phyloP scores from a whole-genome alignment of 2,888 invertebrate genomes.

The Anticlea derivata region DNA sequence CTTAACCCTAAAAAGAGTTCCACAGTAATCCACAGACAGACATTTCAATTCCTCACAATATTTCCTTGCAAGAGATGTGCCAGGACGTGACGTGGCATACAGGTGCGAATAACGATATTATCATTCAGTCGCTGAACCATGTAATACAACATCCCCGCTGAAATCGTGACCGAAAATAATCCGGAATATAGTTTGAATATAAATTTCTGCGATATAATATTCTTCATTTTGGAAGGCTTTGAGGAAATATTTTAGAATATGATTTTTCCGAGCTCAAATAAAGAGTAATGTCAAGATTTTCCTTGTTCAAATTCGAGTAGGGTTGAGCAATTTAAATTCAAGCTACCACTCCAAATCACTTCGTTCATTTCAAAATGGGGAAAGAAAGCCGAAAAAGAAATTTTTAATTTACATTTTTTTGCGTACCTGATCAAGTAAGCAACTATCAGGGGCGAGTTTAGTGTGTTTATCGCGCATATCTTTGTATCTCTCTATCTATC shows the following conservation, averaged over 20 bases:
- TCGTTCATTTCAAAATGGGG: conserved; percentile 1
- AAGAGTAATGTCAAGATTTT: conserved; percentile 1
- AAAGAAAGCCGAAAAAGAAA: conserved; percentile 1
- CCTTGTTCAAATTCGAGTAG: conserved; percentile 10
- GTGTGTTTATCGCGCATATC: too few relatives aligned
- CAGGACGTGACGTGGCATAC: conserved; percentile 1
- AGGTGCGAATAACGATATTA: conserved; percentile 17
- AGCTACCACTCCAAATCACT: conserved; percentile 1
- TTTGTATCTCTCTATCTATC: too few relatives aligned
- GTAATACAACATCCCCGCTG: conserved; percentile 16
- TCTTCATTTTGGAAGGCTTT: too few relatives aligned
- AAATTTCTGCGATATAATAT: conserved; percentile 10
- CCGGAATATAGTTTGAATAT: conserved; percentile 21
- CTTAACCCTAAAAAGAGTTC: too few relatives aligned
- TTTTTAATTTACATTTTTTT: neutral
- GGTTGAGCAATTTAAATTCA: conserved; percentile 7
- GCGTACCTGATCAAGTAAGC: neutral
- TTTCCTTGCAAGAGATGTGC: neutral
- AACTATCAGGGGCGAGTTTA: too few relatives aligned
- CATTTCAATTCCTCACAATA: conserved; percentile 6
- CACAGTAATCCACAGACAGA: neutral
- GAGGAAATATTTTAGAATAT: conserved; percentile 6
- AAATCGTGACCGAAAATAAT: conserved; percentile 16
- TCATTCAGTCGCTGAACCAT: conserved; percentile 24
- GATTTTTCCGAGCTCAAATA: conserved; percentile 5